phyloP scores from a whole-genome alignment of 2,888 invertebrate species.

The Polymixis lichenea region DNA sequence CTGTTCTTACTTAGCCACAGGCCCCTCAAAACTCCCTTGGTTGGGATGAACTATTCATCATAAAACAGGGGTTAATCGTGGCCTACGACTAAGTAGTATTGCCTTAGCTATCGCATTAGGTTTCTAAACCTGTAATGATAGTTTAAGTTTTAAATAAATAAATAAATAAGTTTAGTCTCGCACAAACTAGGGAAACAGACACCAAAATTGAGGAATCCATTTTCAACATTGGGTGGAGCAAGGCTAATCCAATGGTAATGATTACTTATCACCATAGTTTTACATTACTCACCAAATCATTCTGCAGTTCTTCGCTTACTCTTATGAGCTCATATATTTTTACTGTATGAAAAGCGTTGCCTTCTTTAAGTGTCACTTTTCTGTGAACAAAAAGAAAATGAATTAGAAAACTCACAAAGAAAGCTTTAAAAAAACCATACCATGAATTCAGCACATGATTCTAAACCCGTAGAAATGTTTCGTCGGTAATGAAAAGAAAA shows the following conservation, averaged over 20 bases:
- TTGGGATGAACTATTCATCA: not conserved
- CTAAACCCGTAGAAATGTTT: no score
- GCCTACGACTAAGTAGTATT: no score
- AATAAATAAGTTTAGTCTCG: not conserved
- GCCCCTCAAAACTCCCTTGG: no score
- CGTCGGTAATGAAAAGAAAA: no score
- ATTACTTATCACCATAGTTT: not conserved
- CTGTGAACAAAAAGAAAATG: conserved; percentile 66
- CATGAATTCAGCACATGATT: no score
- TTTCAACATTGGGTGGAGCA: no score
- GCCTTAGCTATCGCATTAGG: no score
- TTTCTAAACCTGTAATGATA: no score
- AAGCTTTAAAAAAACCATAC: not conserved
- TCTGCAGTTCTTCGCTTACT: conserved; percentile 65
- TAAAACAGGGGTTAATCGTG: not conserved
- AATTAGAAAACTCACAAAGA: not conserved
- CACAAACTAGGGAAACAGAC: not conserved
- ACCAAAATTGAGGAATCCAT: not conserved
- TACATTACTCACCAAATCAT: conserved; percentile 72
- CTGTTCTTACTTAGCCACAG: no score
- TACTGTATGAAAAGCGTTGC: conserved; percentile 70
- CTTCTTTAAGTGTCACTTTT: conserved; percentile 75
- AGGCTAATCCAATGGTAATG: no score
- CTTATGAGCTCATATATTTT: conserved; percentile 73
- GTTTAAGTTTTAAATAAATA: no score